phyloP scores from a whole-genome alignment of 2,888 invertebrate genomes.

The Cryptocheilus praepositus region DNA sequence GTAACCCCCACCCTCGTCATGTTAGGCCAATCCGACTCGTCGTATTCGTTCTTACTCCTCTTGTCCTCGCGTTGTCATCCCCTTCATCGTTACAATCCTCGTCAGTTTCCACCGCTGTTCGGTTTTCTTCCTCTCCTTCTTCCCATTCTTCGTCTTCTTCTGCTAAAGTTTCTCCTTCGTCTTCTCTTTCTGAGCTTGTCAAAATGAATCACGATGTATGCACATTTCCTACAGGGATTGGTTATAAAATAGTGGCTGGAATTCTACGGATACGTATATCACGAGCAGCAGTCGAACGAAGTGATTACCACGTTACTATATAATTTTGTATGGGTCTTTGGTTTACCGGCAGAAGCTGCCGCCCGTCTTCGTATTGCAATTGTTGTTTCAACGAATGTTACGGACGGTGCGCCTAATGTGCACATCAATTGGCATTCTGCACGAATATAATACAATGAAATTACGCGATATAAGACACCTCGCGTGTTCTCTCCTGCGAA shows the following conservation, averaged over 20 bases:
- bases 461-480: too few relatives aligned
- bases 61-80: constrained; percentile 22
- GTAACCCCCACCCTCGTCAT: constrained; percentile 48
- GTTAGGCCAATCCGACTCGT: constrained; percentile 53
- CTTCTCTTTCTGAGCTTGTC: neutral
- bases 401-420: too few relatives aligned
- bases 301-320: too few relatives aligned
- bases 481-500: too few relatives aligned
- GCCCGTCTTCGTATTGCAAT: too few relatives aligned
- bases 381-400: too few relatives aligned
- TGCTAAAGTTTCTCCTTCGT: constrained; percentile 10
- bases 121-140: constrained; percentile 21
- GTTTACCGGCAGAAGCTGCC: too few relatives aligned
- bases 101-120: constrained; percentile 13
- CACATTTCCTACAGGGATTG: constrained; percentile 16
- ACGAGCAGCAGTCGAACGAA: constrained; percentile 2
- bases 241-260: constrained; percentile 38
- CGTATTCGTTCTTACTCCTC: constrained; percentile 15
- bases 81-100: constrained; percentile 14
- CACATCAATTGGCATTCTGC: too few relatives aligned
- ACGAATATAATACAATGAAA: too few relatives aligned
- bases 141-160: constrained; percentile 12
- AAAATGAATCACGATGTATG: constrained; percentile 8
- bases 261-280: constrained; percentile 52
- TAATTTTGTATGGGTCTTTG: too few relatives aligned